phyloP scores from a whole-genome alignment of 2,888 invertebrate genomes.

The Archips xylosteana region DNA sequence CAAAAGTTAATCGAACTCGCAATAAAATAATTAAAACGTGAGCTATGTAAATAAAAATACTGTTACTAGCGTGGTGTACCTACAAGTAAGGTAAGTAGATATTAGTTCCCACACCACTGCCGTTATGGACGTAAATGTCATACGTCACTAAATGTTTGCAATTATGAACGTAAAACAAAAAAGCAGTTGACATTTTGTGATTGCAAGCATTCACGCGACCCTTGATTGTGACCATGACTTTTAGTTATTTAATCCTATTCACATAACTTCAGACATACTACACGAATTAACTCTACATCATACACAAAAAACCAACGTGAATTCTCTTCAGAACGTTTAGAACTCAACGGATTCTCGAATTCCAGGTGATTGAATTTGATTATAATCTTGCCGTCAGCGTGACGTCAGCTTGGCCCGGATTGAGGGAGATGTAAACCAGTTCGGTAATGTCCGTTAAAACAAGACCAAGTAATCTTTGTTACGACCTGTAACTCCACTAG shows the following conservation, averaged over 20 bases:
- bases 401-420: conserved; percentile 30
- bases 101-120: neutral
- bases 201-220: conserved; percentile 35
- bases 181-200: conserved; percentile 34
- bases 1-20: neutral
- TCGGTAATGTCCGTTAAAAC: conserved; percentile 35
- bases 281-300: conserved; percentile 18
- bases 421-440: conserved; percentile 32
- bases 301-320: neutral
- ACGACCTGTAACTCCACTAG: conserved; percentile 8
- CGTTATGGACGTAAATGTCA: neutral
- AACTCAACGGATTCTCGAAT: conserved; percentile 1
- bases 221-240: conserved; percentile 33
- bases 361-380: conserved; percentile 19
- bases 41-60: neutral
- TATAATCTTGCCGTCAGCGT: conserved; percentile 11
- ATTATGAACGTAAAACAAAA: conserved; percentile 3
- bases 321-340: neutral
- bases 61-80: neutral
- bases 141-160: conserved; percentile 10
- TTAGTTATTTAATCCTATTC: conserved; percentile 32
- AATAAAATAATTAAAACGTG: neutral
- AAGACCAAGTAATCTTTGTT: conserved; percentile 25
- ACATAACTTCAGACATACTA: conserved; percentile 7
- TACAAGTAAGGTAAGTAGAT: neutral